A percentile compares a stretch with the other conserved stretches of the same genome.
phyloP scores from a whole-genome alignment of 1,140 invertebrate genomes.

The Cotesia glomerata region DNA sequence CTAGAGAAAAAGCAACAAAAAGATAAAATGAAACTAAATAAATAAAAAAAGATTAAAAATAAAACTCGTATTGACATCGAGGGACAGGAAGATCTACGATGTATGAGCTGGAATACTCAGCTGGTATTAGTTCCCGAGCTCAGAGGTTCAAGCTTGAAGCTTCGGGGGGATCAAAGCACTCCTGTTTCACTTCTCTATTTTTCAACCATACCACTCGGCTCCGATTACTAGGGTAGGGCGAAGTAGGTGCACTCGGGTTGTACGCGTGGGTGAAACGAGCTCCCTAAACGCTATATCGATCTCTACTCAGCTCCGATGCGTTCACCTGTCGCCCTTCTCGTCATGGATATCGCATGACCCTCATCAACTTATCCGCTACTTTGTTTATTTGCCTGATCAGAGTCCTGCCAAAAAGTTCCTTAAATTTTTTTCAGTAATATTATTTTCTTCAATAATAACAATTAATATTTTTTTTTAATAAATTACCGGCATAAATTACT shows the following conservation, averaged over 20 bases:
- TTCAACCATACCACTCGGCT: not conserved
- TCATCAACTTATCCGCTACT: not conserved
- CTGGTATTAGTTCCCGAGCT: not conserved
- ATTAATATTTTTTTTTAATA: no score
- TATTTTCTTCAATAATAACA: no score
- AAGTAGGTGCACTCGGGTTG: constrained; percentile 16
- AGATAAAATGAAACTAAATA: not conserved
- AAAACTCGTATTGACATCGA: no score
- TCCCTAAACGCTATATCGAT: constrained; percentile 48
- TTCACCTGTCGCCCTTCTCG: constrained; percentile 35
- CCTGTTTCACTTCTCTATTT: not conserved
- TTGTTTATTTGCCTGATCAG: not conserved
- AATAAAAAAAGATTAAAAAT: no score
- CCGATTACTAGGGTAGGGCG: constrained; percentile 20
- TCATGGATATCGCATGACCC: not conserved
- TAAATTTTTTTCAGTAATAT: no score
- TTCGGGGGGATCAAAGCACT: constrained; percentile 1
- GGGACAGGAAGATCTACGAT: not conserved
- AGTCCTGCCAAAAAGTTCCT: no score
- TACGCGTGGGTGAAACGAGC: constrained; percentile 35
- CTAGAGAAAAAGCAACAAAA: no score
- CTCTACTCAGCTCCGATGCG: constrained; percentile 32
- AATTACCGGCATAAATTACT: no score
- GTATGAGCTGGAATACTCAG: not conserved
- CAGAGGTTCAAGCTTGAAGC: not conserved